Evolutionary conservation across 2,113 vertebrate species (phyloP).

Genomic region (Terrapene triunguis): DNA sequence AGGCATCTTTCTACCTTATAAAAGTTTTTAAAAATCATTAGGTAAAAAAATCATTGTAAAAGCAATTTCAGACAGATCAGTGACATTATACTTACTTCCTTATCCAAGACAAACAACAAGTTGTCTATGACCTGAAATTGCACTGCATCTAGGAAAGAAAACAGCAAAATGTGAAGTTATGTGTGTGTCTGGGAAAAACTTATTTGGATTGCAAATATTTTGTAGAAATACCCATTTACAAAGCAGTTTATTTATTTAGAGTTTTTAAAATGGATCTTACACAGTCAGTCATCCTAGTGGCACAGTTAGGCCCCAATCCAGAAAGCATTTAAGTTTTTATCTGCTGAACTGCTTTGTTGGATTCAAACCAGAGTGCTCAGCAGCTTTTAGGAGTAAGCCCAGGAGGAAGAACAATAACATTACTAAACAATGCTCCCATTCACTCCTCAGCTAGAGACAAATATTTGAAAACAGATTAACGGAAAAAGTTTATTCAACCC

Average conservation of each 20-base stretch:
- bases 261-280: background rate
- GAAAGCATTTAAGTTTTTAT: background rate
- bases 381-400: background rate
- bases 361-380: background rate
- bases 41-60: background rate
- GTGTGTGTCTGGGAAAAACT: background rate
- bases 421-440: background rate
- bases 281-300: background rate
- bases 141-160: constrained; percentile 83
- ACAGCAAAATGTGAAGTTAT: background rate
- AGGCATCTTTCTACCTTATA: background rate
- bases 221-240: background rate
- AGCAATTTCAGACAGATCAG: background rate
- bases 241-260: background rate
- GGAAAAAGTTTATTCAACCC: background rate
- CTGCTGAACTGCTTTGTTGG: background rate
- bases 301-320: background rate
- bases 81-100: constrained; percentile 81
- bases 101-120: constrained; percentile 90
- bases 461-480: background rate
- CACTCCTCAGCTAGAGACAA: background rate
- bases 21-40: background rate
- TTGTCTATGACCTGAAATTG: constrained; percentile 90
- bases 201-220: background rate
- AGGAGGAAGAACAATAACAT: background rate